Conservation (phyloP, 2,888 invertebrate species). For the Eustalomyia histrio region DNA sequence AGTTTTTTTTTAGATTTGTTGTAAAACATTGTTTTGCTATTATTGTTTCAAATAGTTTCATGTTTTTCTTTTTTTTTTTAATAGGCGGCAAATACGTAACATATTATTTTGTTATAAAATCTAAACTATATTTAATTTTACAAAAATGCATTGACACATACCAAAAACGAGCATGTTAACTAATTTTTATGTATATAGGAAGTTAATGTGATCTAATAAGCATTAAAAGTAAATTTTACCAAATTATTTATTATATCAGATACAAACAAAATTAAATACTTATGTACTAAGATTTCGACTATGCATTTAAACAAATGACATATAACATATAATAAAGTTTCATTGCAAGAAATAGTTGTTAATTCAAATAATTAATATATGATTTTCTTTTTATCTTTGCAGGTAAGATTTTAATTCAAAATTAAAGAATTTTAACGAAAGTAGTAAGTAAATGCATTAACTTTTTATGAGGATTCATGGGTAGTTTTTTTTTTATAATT, state of each 20-base stretch:
- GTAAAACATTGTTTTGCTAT: background rate
- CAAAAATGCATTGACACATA: slow-evolving; percentile 4
- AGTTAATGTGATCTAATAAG: background rate
- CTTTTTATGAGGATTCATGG: no score
- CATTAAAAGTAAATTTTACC: background rate
- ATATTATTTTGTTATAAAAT: slow-evolving; percentile 35
- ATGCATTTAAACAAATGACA: no score
- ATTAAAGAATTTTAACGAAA: no score
- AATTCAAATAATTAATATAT: no score
- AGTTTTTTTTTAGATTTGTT: background rate
- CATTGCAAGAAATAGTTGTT: no score
- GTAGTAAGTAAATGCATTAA: no score
- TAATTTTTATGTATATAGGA: background rate
- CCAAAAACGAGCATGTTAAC: background rate
- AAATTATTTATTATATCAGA: background rate
- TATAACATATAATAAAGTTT: no score
- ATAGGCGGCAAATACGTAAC: slow-evolving; percentile 15
- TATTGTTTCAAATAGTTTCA: slow-evolving; percentile 1
- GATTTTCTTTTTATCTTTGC: no score
- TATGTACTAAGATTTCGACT: no score
- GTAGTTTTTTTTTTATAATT: no score
- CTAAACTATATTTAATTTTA: slow-evolving; percentile 28
- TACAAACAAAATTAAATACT: background rate
- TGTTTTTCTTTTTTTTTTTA: slow-evolving; percentile 22
- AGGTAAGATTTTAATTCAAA: no score